Evolutionary conservation across 2,797 vertebrate genomes (phyloP).

Genomic region (Amniataba percoides): DNA sequence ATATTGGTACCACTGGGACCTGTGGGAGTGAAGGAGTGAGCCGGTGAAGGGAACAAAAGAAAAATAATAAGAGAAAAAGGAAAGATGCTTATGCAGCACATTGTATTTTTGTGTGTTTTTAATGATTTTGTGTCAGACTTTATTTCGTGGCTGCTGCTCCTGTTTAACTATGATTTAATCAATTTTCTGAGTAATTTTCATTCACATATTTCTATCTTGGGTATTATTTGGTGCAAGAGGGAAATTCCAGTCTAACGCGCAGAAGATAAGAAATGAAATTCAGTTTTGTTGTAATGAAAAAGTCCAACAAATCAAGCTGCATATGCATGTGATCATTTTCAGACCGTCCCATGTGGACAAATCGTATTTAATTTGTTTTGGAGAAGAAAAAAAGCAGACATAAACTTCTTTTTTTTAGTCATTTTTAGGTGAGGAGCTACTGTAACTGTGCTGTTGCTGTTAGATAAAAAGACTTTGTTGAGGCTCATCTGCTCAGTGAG

Average conservation of each 20-base stretch:
- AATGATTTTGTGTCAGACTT: neutral
- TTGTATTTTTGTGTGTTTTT: neutral
- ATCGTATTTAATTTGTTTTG: neutral
- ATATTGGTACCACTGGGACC: slow-evolving; percentile 99
- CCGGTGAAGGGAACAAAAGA: slow-evolving; percentile 7
- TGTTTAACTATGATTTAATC: neutral
- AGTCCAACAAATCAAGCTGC: neutral
- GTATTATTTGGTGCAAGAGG: neutral
- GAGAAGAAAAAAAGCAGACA: neutral
- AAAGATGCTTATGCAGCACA: neutral
- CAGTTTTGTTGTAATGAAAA: too few relatives aligned
- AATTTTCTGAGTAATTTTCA: neutral
- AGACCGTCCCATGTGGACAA: neutral
- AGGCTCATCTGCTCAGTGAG: neutral
- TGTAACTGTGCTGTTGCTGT: neutral
- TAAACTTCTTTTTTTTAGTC: neutral
- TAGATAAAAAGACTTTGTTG: neutral
- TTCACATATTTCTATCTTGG: neutral
- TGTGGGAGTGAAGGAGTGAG: slow-evolving; percentile 78
- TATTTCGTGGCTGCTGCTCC: neutral
- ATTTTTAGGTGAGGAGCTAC: neutral
- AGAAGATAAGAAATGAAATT: too few relatives aligned
- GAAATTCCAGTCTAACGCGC: too few relatives aligned
- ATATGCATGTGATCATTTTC: neutral
- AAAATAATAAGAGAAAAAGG: neutral